phyloP scores from a whole-genome alignment of 1,140 invertebrate species.

The Eriosoma lanigerum region DNA sequence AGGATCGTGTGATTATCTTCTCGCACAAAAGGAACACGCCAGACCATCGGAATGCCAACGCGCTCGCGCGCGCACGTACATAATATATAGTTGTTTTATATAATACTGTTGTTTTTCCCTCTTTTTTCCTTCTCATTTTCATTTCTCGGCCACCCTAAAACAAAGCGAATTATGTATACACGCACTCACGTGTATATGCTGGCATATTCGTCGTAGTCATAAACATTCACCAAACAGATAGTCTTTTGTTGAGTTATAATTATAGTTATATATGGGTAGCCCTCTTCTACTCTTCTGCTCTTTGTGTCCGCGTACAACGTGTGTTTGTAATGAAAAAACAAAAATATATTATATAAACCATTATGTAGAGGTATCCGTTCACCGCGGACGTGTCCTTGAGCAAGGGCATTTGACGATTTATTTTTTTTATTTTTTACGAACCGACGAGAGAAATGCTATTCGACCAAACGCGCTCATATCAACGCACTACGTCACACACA shows the following conservation, averaged over 20 bases:
- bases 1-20: constrained; percentile 47
- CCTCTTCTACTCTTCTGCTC: constrained; percentile 1
- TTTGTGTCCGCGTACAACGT: constrained; percentile 5
- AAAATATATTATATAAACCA: no score
- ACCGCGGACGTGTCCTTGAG: constrained; percentile 23
- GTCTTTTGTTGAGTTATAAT: constrained; percentile 40
- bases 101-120: constrained; percentile 29
- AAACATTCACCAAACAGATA: constrained; percentile 25
- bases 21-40: constrained; percentile 40
- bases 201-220: constrained; percentile 8
- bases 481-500: no score
- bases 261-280: not conserved
- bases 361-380: constrained; percentile 4
- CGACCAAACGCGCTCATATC: no score
- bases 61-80: not conserved
- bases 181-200: not conserved
- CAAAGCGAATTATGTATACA: constrained; percentile 32
- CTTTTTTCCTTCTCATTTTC: not conserved
- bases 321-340: constrained; percentile 15
- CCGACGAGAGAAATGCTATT: not conserved
- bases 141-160: constrained; percentile 38
- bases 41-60: constrained; percentile 33
- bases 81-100: not conserved
- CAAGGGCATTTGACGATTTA: constrained; percentile 45
- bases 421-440: not conserved